These are phyloP conservation scores for Drosophila subquinaria DNA, from an alignment of 2,888 invertebrate species.

Conservation along the genomic window DNA sequence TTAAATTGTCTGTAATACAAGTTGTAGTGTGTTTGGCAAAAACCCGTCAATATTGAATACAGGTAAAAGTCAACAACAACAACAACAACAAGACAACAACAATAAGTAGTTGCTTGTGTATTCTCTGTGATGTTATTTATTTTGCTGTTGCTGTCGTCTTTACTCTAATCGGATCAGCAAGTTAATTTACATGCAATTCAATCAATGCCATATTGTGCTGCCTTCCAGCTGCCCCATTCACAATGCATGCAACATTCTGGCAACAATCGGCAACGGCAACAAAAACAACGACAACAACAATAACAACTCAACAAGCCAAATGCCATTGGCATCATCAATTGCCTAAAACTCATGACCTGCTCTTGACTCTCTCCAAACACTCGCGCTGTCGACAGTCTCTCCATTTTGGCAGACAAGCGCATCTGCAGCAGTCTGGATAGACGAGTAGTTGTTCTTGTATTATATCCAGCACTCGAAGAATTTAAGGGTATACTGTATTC, in stretches of 20 bases:
- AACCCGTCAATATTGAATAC: slow-evolving; percentile 39
- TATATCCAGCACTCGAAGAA: not conserved
- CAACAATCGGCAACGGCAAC: not conserved
- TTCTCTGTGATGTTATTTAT: slow-evolving; percentile 42
- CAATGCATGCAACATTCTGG: slow-evolving; percentile 38
- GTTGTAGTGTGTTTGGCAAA: slow-evolving; percentile 7
- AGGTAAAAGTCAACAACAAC: slow-evolving; percentile 32
- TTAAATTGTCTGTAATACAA: slow-evolving; percentile 52
- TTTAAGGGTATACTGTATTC: not conserved
- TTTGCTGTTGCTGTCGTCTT: slow-evolving; percentile 44
- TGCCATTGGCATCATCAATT: slow-evolving; percentile 54
- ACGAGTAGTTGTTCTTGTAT: slow-evolving; percentile 1
- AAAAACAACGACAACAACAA: not conserved
- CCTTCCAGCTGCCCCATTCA: slow-evolving; percentile 16
- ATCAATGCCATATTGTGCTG: slow-evolving; percentile 68
- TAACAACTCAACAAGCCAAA: slow-evolving; percentile 28
- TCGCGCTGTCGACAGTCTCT: not conserved
- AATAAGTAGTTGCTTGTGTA: slow-evolving; percentile 15
- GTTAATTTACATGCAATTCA: slow-evolving; percentile 79
- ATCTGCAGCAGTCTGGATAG: slow-evolving; percentile 37
- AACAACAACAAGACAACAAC: slow-evolving; percentile 7
- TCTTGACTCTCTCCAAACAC: slow-evolving; percentile 13
- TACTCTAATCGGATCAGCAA: slow-evolving; percentile 76
- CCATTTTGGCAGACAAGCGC: not conserved
- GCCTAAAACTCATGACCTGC: slow-evolving; percentile 25